Base-by-base conservation (phyloP, 1,140 invertebrate species). In the Meloidogyne floridensis region DNA sequence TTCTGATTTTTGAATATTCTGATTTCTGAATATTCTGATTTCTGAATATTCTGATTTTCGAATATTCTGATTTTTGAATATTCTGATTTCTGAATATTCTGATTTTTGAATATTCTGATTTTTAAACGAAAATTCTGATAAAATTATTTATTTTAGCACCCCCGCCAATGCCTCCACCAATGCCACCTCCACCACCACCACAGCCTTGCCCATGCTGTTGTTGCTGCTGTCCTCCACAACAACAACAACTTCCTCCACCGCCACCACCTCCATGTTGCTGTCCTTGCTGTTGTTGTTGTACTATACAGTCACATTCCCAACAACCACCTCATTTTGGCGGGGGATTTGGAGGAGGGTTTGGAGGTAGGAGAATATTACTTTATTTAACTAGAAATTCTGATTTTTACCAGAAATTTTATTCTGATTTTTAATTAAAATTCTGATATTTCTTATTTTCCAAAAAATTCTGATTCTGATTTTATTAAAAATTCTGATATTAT, bases 231-330 rank as follows among this genome's bases (percentile, higher is more conserved):
- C 51, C 72, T 10, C 77, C 42, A 13, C 43, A 42, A 71, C 77
- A 79, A 47, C 77, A 54, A 20, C 51, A 72, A 47, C 47, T 18
- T 20, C 75, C 75, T 56, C 75, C 75, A 42, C 53, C 10, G 5
- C 76, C n/a, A n/a, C 42, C n/a, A 11, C 65, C 77, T 18, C 53
- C 65, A n/a, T 79, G 77, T 51, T 79, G 77, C 10, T 79, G 75
- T 43, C 75, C 75, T 7, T 77, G 75, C 43, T 77, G 75, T 56
- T 56, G 75, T 77, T 77, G 77, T n/a, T 79, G 77, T 51, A 79
- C 77, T 42, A 69, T 79, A 0, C 77, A 79, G 10, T 69, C 77
- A 71, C 77, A 79, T 32, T 72, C 54, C 8, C 51, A 72, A 69
- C 47, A 20, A 65, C 75, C 75, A 76, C 75, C 75, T 32, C 75